These are phyloP conservation scores for Dasysyrphus albostriatus DNA, from an alignment of 2,888 invertebrate species.

Conservation along the genomic window DNA sequence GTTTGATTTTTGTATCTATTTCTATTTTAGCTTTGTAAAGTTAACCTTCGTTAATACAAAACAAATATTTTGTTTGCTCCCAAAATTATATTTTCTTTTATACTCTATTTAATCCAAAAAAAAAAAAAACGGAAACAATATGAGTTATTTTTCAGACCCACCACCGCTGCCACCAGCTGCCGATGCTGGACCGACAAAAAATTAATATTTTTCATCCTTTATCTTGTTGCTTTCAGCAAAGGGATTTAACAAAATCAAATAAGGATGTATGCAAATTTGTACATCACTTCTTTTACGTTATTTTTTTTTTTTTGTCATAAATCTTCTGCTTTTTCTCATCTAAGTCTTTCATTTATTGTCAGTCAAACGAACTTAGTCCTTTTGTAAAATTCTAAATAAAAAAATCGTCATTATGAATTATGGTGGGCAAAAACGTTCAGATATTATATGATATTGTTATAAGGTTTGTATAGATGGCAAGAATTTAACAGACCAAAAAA, in stretches of 20 bases:
- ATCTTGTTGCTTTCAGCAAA: slow-evolving; percentile 39
- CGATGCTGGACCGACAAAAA: background rate
- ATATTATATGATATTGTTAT: too few species aligned
- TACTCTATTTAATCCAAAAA: background rate
- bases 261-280: slow-evolving; percentile 28
- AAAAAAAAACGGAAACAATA: background rate
- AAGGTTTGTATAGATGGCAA: too few species aligned
- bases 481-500: too few species aligned
- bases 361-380: background rate
- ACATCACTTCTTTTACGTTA: background rate
- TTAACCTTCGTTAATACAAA: too few species aligned
- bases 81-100: too few species aligned
- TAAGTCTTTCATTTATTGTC: slow-evolving; percentile 18
- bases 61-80: too few species aligned
- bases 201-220: slow-evolving; percentile 14
- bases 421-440: too few species aligned
- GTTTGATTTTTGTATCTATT: too few species aligned
- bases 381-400: background rate
- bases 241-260: slow-evolving; percentile 24
- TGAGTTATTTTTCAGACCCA: background rate
- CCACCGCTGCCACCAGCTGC: background rate
- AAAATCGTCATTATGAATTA: too few species aligned
- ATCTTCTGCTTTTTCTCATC: background rate
- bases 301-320: background rate
- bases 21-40: too few species aligned